A percentile compares a stretch with the other conserved stretches of the same genome.
phyloP scores from a whole-genome alignment of 1,140 invertebrate genomes.

The Diuraphis noxia region DNA sequence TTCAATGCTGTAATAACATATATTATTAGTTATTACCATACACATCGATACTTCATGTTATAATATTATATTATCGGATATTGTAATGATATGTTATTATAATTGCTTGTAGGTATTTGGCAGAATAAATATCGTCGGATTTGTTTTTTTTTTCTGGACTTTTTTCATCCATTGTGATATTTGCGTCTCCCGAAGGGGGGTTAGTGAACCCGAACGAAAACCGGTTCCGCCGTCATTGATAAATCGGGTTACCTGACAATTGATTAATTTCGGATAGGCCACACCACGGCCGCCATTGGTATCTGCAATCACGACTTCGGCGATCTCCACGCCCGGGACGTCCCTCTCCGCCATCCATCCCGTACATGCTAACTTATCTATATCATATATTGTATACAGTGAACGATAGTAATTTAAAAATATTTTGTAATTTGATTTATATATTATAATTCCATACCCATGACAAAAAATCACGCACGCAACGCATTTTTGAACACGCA shows the following conservation, averaged over 20 bases:
- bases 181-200: not conserved
- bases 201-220: conserved; percentile 45
- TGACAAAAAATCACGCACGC: not conserved
- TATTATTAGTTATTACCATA: conserved; percentile 6
- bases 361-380: not conserved
- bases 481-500: not conserved
- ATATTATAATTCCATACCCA: not conserved
- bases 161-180: not conserved
- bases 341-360: not conserved
- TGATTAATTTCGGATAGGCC: conserved; percentile 52
- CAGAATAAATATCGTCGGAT: not conserved
- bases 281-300: conserved; percentile 32
- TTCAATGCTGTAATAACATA: no score
- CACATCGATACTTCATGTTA: not conserved
- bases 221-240: conserved; percentile 38
- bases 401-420: not conserved
- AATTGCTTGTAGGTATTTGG: not conserved
- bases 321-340: not conserved
- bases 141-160: not conserved
- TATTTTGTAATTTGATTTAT: not conserved
- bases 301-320: conserved; percentile 4
- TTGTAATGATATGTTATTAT: not conserved
- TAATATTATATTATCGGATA: not conserved
- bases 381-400: not conserved
- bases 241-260: conserved; percentile 51